Base-by-base conservation (phyloP, 2,113 vertebrate genomes). In the Lagenorhynchus albirostris region DNA sequence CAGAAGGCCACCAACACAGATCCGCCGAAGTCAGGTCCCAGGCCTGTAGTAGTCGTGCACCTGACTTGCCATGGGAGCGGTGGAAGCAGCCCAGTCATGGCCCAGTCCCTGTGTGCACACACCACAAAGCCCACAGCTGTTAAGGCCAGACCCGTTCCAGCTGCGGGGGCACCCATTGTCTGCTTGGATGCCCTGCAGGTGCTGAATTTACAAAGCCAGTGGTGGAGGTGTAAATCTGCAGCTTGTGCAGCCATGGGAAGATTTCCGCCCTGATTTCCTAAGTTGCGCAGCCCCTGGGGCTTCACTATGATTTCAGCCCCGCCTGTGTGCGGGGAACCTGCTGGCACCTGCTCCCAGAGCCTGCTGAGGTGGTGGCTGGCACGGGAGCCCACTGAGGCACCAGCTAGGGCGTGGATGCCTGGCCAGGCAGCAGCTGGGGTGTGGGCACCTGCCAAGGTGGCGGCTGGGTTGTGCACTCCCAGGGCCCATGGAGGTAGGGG, bases 361-460 rank as follows among this genome's bases (percentile, higher is more conserved):
- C 18, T 18, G 11, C 31, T 53, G 15, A 33, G 17, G 5, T n/a
- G 31, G 31, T 33, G 17, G 47, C 47, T 53, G 50, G 17, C 11
- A 20, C 3, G 2, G 31, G 18, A 79, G 18, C 10, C 47, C 47
- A n/a, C 47, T 1, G 0, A 79, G 74, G 50, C 31, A 0, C 0
- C 1, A 21, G 47, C 31, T 29, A 26, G 23, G 60, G 60, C 60
- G 4, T 62, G 55, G 18, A 58, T 58, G 55, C 55, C 55, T 58
- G 55, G 6, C 55, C 55, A 8, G 55, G 55, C 55, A 58, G 55
- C 55, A 58, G 55, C 20, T 20, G 55, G 18, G 55, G 55, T 58
- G 0, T 18, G 55, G 17, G 55, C 17, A 21, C 55, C 55, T 58
- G 55, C 55, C 20, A 7, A 58, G 55, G 18, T 58, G 55, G 55